These are phyloP conservation scores for Myotis yumanensis DNA, from an alignment of 2,113 vertebrate species.

Conservation along the genomic window DNA sequence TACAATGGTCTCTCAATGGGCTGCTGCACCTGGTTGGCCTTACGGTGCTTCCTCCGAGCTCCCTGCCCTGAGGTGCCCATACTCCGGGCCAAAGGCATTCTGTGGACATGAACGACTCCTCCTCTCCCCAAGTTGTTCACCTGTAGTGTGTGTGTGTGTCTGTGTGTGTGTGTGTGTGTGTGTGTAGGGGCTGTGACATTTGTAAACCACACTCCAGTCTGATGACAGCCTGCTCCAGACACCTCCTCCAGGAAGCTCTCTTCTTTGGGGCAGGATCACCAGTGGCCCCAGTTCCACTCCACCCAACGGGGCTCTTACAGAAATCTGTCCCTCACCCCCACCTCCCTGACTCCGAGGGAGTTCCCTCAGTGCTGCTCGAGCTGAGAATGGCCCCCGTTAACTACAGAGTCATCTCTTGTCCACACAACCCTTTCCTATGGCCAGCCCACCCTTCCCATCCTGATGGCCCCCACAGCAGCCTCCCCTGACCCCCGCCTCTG, in stretches of 20 bases:
- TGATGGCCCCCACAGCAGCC: accelerated
- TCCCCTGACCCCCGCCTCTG: not conserved
- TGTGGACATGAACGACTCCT: accelerated
- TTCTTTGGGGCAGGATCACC: not conserved
- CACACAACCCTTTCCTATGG: not conserved
- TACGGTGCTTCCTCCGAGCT: not conserved
- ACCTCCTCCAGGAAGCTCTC: constrained; percentile 9
- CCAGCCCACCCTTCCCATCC: not conserved
- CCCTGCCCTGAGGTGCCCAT: not conserved
- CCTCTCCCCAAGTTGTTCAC: not conserved
- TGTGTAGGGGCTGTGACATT: not conserved
- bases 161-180: no score
- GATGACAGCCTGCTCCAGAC: not conserved
- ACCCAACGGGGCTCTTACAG: not conserved
- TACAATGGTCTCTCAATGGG: accelerated
- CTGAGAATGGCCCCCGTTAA: not conserved
- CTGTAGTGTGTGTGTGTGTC: not conserved
- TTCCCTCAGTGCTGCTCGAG: not conserved
- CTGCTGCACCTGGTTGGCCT: not conserved
- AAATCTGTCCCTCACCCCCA: no score
- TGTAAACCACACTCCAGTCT: not conserved
- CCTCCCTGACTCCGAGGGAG: not conserved
- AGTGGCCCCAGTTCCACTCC: not conserved
- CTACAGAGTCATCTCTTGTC: not conserved
- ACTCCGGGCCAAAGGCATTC: not conserved